Base-by-base conservation (phyloP, 2,888 invertebrate species). In the Rhingia rostrata region DNA sequence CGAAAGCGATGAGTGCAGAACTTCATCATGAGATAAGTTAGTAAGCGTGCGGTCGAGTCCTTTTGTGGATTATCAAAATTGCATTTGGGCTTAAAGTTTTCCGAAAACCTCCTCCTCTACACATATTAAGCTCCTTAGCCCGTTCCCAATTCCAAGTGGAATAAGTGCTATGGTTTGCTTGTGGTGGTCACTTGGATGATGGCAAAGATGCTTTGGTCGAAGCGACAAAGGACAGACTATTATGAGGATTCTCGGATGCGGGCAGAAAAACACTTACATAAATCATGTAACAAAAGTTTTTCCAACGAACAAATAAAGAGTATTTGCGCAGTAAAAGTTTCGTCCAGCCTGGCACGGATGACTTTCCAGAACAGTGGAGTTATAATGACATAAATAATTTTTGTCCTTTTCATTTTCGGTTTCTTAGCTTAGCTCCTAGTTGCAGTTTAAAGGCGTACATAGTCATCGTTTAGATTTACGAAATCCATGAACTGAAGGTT, bases 11-110 rank as follows among this genome's bases (percentile, higher is more conserved):
- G 66, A 66, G 66, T 75, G 75, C 43, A 60, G 58, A 75, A 75
- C 58, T 75, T 66, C 54, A 47, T 47, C 73, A 73, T 73, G 39
- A 54, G 63, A 73, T 73, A 63, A 63, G 73, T 73, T 47, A 73
- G 54, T 47, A 73, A 73, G 63, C 63, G 73, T 73, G 73, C 43
- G 63, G 63, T 63, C 63, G 37, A 14, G 45, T 66, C 60, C 75
- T 58, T 66, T 66, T 75, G 51, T 60, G 75, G 75, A 75, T 75
- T 66, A 75, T 73, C 54, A 73, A 54, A 73, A 73, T 73, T 73
- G 73, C 73, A 73, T 73, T 63, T 73, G 45, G 54, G 47, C 73
- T 63, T 73, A 64, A 73, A 54, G 63, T 73, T 73, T 63, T 35
- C n/a, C 43, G 51, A 32, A 32, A 51, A 10, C 39, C 32, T 14